Conservation (phyloP, 1,140 invertebrate genomes). For the Drosophila willistoni region DNA sequence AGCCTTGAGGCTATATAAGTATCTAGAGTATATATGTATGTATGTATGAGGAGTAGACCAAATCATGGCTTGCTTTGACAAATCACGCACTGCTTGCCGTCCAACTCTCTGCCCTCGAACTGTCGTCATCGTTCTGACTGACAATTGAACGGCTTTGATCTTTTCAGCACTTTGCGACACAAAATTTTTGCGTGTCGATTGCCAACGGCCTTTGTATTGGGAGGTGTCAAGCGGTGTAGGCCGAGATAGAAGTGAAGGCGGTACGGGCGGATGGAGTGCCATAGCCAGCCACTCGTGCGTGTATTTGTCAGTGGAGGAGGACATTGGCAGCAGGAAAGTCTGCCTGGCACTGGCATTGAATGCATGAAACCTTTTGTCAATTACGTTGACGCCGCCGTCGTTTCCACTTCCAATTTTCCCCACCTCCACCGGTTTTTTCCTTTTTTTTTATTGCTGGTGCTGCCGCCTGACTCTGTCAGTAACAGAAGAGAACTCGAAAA, state of each 20-base stretch:
- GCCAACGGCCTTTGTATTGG: conserved; percentile 43
- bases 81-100: conserved; percentile 51
- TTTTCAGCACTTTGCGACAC: conserved; percentile 62
- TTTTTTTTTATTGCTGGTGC: conserved; percentile 18
- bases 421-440: conserved; percentile 12
- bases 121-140: conserved; percentile 59
- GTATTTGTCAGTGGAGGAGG: conserved; percentile 61
- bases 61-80: conserved; percentile 71
- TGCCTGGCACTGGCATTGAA: conserved; percentile 62
- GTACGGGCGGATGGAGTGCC: conserved; percentile 20
- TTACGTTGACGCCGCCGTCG: conserved; percentile 47
- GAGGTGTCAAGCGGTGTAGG: conserved; percentile 16
- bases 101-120: conserved; percentile 35
- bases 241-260: background rate
- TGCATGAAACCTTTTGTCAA: conserved; percentile 80
- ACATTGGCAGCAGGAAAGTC: conserved; percentile 20
- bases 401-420: conserved; percentile 16
- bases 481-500: conserved; percentile 30
- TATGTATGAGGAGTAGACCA: conserved; percentile 28
- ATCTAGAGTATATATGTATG: background rate
- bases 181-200: conserved; percentile 74
- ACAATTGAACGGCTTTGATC: conserved; percentile 79
- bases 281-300: conserved; percentile 57
- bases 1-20: conserved; percentile 1
- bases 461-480: conserved; percentile 38